Conservation (phyloP, 2,113 vertebrate genomes). For the Glaucidium brasilianum region DNA sequence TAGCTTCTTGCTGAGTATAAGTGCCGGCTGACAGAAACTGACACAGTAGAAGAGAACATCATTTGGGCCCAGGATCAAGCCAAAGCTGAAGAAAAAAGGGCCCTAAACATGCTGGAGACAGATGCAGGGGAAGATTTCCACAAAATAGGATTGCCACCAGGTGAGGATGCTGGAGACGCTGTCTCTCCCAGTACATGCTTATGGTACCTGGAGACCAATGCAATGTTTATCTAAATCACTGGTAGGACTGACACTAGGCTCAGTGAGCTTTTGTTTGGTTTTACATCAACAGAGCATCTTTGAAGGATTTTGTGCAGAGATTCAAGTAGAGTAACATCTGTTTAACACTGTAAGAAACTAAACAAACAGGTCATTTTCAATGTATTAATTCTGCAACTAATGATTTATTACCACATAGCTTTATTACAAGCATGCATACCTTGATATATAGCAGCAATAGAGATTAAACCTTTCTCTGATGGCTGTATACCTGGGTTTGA, state of each 20-base stretch:
- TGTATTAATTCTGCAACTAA: background rate
- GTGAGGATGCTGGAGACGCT: constrained; percentile 61
- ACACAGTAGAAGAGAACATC: constrained; percentile 82
- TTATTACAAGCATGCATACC: background rate
- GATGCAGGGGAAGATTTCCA: constrained; percentile 24
- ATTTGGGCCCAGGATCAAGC: constrained; percentile 76
- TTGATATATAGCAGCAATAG: background rate
- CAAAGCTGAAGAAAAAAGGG: constrained; percentile 70
- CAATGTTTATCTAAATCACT: background rate
- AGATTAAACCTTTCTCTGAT: background rate
- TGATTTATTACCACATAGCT: background rate
- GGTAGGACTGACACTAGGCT: background rate
- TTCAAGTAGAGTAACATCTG: background rate
- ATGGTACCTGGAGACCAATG: background rate
- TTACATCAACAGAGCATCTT: background rate
- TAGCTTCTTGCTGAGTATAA: constrained; percentile 78
- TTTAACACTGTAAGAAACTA: background rate
- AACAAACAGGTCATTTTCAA: background rate
- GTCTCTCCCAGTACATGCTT: background rate
- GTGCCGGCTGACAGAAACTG: constrained; percentile 66
- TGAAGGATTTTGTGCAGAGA: background rate
- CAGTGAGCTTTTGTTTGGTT: background rate
- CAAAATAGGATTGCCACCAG: constrained; percentile 72
- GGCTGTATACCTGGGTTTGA: background rate
- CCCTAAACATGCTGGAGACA: constrained; percentile 37